Conservation (phyloP, 2,888 invertebrate genomes). For the Idaea straminata region DNA sequence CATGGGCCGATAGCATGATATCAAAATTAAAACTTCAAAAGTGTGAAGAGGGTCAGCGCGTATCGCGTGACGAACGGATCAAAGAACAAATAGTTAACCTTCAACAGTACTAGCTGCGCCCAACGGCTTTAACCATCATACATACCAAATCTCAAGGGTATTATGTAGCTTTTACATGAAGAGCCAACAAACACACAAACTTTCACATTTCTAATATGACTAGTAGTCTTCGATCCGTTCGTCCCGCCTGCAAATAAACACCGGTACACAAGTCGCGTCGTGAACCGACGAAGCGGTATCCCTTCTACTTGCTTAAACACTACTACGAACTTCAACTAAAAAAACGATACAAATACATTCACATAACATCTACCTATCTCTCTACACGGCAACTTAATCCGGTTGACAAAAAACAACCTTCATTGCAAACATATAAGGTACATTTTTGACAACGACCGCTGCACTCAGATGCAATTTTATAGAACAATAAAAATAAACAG, state of each 20-base stretch:
- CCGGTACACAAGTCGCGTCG: conserved; percentile 30
- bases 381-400: conserved; percentile 53
- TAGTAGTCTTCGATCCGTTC: conserved; percentile 37
- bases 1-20: background rate
- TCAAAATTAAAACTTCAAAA: conserved; percentile 31
- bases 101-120: too few relatives aligned
- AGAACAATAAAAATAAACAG: conserved; percentile 36
- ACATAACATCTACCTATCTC: conserved; percentile 76
- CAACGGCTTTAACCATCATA: too few relatives aligned
- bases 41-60: conserved; percentile 50
- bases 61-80: conserved; percentile 38
- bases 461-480: conserved; percentile 16
- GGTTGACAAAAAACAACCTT: conserved; percentile 34
- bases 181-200: too few relatives aligned
- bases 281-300: conserved; percentile 48
- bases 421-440: conserved; percentile 29
- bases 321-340: conserved; percentile 41
- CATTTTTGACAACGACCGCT: conserved; percentile 37
- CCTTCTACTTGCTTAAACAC: conserved; percentile 54
- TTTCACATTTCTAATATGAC: too few relatives aligned
- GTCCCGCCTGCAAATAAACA: conserved; percentile 36
- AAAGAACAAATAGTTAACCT: background rate
- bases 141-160: too few relatives aligned
- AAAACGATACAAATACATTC: conserved; percentile 44
- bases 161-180: too few relatives aligned